Evolutionary conservation across 2,888 invertebrate species (phyloP), one percentile per base, ranked within the genome.

Genomic region (Drosophila meridiana): DNA sequence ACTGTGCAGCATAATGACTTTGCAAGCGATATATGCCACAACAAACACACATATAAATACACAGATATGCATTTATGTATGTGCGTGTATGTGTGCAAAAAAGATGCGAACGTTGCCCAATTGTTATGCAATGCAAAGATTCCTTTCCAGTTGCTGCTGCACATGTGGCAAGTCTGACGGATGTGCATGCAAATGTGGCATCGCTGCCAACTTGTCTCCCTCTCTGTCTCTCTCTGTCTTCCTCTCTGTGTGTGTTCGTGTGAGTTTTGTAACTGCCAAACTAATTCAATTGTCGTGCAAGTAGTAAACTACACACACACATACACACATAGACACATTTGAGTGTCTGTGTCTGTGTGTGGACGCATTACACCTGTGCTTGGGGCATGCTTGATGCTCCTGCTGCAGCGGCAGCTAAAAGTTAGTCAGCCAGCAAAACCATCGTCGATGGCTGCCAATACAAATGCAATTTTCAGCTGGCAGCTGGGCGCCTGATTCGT

Each of bases 221-320:
- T 42, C n/a, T 11, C 13, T 20, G 11, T 26, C 13, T 11, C 26
- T 0, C 7, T 7, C 14, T 30, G 0, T 32, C n/a, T n/a, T 4
- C 8, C 7, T 62, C 34, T 63, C 26, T 56, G 9, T 60, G n/a
- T 28, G 14, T 65, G n/a, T 36, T 13, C 55, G 42, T 60, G 36
- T 56, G 56, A 68, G 66, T 73, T 74, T 70, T 72, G 76, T 59
- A 78, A 80, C 89, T 84, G 82, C 82, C 85, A 82, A 90, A 89
- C 87, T 85, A 89, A 90, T 89, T 89, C 89, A 83, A 89, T 90
- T 89, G 85, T 89, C 83, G 78, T 83, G 83, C 74, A 77, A 83
- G 76, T 65, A 66, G 74, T 72, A 73, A 77, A 64, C 72, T 61
- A 61, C 68, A 74, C 57, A 67, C 42, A 69, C 52, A 74, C 57